phyloP scores from a whole-genome alignment of 2,888 invertebrate species.

The Tenthredo distinguenda region DNA sequence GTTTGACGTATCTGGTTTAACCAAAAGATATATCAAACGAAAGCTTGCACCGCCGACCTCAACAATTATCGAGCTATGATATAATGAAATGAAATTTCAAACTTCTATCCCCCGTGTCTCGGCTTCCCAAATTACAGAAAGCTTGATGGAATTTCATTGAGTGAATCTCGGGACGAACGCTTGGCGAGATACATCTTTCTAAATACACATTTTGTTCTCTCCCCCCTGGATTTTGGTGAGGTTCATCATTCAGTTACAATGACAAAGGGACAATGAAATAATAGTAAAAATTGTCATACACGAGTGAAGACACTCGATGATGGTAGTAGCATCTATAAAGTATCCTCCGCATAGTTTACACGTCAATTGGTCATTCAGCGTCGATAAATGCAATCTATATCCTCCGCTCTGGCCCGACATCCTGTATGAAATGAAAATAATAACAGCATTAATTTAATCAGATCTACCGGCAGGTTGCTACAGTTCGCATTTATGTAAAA shows the following conservation, averaged over 20 bases:
- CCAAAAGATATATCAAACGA: background rate
- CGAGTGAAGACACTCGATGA: constrained; percentile 88
- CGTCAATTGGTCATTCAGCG: constrained; percentile 84
- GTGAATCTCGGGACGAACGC: background rate
- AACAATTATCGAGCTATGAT: background rate
- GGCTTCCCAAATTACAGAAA: background rate
- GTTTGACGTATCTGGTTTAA: background rate
- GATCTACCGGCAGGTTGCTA: background rate
- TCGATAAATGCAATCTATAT: constrained; percentile 73
- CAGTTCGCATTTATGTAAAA: background rate
- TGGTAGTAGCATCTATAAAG: constrained; percentile 89
- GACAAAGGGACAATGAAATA: constrained; percentile 3
- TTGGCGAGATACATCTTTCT: background rate
- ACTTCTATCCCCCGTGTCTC: background rate
- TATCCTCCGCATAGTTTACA: constrained; percentile 88
- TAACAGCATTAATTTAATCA: background rate
- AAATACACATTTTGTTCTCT: background rate
- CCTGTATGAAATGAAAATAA: constrained; percentile 62
- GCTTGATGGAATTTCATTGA: background rate
- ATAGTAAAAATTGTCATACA: constrained; percentile 80
- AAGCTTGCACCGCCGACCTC: background rate
- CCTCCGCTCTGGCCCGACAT: constrained; percentile 77
- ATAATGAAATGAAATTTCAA: background rate
- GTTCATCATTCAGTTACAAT: background rate
- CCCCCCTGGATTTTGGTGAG: background rate